Conservation (phyloP, 2,888 invertebrate species). For the Eupithecia tripunctaria region DNA sequence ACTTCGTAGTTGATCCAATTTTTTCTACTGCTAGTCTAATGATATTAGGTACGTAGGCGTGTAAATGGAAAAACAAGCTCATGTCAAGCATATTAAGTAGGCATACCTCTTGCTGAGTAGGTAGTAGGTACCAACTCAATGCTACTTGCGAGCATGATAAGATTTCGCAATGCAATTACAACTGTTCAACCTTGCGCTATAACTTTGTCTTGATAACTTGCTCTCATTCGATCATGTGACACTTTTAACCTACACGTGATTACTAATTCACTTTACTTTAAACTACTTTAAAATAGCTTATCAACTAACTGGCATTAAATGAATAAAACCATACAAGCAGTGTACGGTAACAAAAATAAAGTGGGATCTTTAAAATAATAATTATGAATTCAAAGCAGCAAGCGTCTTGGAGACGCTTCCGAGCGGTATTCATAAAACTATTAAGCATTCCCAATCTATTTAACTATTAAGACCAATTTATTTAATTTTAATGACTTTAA, state of each 20-base stretch:
- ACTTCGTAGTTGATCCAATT: not conserved
- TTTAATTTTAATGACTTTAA: too few relatives aligned
- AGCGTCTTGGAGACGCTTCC: not conserved
- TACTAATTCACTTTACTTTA: not conserved
- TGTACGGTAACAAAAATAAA: not conserved
- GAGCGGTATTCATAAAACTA: not conserved
- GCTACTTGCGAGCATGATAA: slow-evolving; percentile 44
- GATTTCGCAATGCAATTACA: slow-evolving; percentile 59
- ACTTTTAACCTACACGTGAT: slow-evolving; percentile 11
- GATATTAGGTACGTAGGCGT: not conserved
- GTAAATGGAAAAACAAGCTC: not conserved
- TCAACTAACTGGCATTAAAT: not conserved
- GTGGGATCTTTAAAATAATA: not conserved
- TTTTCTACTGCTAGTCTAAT: not conserved
- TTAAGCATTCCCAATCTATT: too few relatives aligned
- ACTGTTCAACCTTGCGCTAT: slow-evolving; percentile 55
- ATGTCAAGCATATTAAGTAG: slow-evolving; percentile 7
- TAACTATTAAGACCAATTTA: too few relatives aligned
- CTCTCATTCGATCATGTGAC: slow-evolving; percentile 37
- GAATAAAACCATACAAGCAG: not conserved
- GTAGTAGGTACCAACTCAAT: not conserved
- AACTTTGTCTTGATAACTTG: slow-evolving; percentile 48
- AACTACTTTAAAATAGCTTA: not conserved
- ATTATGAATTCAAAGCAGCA: not conserved
- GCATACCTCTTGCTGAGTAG: not conserved